Evolutionary conservation across 2,113 vertebrate genomes (phyloP).

Genomic region (Neodontobutis hainanensis): DNA sequence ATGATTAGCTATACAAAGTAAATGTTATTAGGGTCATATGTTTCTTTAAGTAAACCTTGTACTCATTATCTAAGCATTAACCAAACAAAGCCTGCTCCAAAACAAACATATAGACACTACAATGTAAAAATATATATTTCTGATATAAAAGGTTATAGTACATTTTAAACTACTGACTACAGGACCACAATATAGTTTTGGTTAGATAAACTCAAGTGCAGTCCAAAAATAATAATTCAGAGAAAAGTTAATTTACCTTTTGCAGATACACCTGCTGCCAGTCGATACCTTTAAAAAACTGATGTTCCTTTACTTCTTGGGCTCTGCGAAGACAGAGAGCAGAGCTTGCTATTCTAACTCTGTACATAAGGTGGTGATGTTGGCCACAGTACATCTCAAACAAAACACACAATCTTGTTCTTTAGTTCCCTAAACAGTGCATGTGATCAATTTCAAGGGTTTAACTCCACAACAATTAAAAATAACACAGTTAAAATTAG

Average conservation of each 20-base stretch:
- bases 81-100: not conserved
- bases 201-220: not conserved
- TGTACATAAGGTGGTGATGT: slow-evolving; percentile 61
- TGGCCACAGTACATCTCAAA: slow-evolving; percentile 16
- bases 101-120: not conserved
- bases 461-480: slow-evolving; percentile 6
- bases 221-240: not conserved
- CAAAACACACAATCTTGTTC: slow-evolving; percentile 1
- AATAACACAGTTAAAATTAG: slow-evolving; percentile 26
- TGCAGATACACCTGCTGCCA: slow-evolving; percentile 98
- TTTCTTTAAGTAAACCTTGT: not conserved
- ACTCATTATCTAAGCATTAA: not conserved
- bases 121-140: too few relatives aligned
- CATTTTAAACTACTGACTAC: too few relatives aligned
- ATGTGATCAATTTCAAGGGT: slow-evolving; percentile 19
- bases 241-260: slow-evolving; percentile 81
- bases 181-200: too few relatives aligned
- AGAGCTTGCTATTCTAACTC: not conserved
- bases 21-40: too few relatives aligned
- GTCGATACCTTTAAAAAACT: slow-evolving; percentile 94
- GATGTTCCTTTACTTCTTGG: slow-evolving; percentile 92
- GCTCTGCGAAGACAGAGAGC: slow-evolving; percentile 75
- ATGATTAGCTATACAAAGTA: not conserved
- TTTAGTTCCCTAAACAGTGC: not conserved
- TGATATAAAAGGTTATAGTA: too few relatives aligned